A percentile compares a stretch with the other conserved stretches of the same genome.
Evolutionary conservation across 2,888 invertebrate species (phyloP).

Genomic region (Chaetogeoica ovagalla): DNA sequence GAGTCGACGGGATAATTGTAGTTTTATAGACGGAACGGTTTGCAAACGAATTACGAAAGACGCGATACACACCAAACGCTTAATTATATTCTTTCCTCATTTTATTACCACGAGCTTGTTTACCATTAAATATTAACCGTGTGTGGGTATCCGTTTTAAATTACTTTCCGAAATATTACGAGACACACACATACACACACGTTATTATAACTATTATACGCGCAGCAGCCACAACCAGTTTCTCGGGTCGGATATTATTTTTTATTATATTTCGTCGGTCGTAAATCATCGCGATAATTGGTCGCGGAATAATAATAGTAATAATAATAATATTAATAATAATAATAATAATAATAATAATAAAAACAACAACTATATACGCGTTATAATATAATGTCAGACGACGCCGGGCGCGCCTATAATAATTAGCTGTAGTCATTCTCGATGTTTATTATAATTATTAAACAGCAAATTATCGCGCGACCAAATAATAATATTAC

Average conservation of each 20-base stretch:
- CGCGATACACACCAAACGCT: not conserved
- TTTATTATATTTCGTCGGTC: not conserved
- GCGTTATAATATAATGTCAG: not conserved
- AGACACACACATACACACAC: no score
- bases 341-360: no score
- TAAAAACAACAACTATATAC: not conserved
- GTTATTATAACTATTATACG: not conserved
- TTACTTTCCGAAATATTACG: no score
- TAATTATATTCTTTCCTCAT: no score
- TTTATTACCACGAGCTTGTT: no score
- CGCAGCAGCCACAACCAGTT: constrained; percentile 13
- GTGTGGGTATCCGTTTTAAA: no score
- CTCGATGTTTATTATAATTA: constrained; percentile 18
- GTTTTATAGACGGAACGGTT: no score
- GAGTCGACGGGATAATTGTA: no score
- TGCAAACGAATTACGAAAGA: not conserved
- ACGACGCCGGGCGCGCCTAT: not conserved
- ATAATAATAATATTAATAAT: not conserved
- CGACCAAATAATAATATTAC: not conserved
- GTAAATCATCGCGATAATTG: constrained; percentile 42
- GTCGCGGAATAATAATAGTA: not conserved
- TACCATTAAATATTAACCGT: no score
- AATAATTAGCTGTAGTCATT: constrained; percentile 7
- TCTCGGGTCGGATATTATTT: not conserved
- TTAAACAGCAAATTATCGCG: constrained; percentile 26